Evolutionary conservation across 1,140 invertebrate genomes (phyloP).

Genomic region (Megalopta genalis): DNA sequence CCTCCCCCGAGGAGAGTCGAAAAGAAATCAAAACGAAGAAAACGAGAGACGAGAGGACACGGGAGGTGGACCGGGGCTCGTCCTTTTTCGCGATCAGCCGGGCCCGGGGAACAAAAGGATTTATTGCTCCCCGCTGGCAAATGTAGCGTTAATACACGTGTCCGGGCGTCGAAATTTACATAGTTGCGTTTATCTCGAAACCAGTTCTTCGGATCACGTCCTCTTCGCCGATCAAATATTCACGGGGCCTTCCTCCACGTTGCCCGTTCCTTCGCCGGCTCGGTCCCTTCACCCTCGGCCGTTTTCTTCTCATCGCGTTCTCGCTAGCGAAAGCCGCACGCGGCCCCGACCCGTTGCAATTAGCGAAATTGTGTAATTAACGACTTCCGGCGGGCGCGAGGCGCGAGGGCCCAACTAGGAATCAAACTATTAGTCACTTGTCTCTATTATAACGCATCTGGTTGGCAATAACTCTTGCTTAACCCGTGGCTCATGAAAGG

Average conservation of each 20-base stretch:
- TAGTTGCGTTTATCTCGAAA: slow-evolving; percentile 55
- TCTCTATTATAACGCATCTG: slow-evolving; percentile 38
- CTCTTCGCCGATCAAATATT: slow-evolving; percentile 31
- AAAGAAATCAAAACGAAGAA: slow-evolving; percentile 49
- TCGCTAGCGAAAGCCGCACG: not conserved
- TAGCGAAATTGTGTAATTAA: slow-evolving; percentile 37
- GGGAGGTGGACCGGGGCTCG: slow-evolving; percentile 51
- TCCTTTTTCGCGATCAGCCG: slow-evolving; percentile 54
- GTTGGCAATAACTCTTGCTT: slow-evolving; percentile 43
- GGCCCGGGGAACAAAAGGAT: slow-evolving; percentile 57
- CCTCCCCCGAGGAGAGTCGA: slow-evolving; percentile 51
- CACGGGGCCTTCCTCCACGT: not conserved
- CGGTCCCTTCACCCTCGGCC: not conserved
- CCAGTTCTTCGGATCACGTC: slow-evolving; percentile 34
- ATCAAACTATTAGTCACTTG: slow-evolving; percentile 40
- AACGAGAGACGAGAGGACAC: slow-evolving; percentile 44
- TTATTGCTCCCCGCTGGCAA: slow-evolving; percentile 62
- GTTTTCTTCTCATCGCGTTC: not conserved
- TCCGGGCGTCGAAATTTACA: slow-evolving; percentile 56
- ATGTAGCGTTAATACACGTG: slow-evolving; percentile 59
- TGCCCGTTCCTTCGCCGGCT: too few relatives aligned
- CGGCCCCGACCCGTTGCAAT: not conserved
- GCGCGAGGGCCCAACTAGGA: not conserved
- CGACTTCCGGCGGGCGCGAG: not conserved
- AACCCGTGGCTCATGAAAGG: slow-evolving; percentile 43